phyloP scores from a whole-genome alignment of 2,888 invertebrate genomes.

The Exocentrus adspersus region DNA sequence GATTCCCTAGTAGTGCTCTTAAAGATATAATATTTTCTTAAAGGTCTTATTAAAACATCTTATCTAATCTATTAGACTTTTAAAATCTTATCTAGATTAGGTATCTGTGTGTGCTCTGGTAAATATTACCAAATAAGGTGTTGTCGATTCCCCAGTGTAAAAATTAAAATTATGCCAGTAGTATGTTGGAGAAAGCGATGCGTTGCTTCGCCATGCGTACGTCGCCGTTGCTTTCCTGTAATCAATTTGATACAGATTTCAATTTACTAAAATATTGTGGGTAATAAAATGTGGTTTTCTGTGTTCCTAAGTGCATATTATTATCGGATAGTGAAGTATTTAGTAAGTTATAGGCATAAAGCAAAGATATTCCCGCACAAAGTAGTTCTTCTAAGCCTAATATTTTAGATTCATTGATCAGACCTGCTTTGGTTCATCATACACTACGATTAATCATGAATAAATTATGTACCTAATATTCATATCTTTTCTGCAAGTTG shows the following conservation, averaged over 20 bases:
- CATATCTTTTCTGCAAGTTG: too few species aligned
- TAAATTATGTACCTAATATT: too few species aligned
- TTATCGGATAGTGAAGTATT: conserved; percentile 9
- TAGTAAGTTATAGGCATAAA: conserved; percentile 18
- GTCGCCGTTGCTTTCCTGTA: too few species aligned
- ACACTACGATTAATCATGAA: too few species aligned
- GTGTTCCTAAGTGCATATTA: conserved; percentile 12
- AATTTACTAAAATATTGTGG: neutral
- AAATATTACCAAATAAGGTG: conserved; percentile 37
- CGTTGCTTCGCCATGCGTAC: neutral
- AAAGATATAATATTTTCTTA: too few species aligned
- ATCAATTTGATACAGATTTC: neutral
- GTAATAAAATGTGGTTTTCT: conserved; percentile 18
- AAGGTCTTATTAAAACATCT: too few species aligned
- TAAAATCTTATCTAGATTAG: conserved; percentile 16
- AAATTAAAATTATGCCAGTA: neutral
- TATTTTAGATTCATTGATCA: too few species aligned
- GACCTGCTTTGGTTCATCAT: too few species aligned
- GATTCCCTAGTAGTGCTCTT: too few species aligned
- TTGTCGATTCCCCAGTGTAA: conserved; percentile 28
- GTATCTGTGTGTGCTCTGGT: conserved; percentile 8
- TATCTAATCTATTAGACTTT: too few species aligned
- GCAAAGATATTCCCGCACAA: too few species aligned
- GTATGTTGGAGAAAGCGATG: conserved; percentile 10
- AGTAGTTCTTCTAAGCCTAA: too few species aligned